Evolutionary conservation across 2,113 vertebrate species (phyloP).

Genomic region (Archocentrus centrarchus): DNA sequence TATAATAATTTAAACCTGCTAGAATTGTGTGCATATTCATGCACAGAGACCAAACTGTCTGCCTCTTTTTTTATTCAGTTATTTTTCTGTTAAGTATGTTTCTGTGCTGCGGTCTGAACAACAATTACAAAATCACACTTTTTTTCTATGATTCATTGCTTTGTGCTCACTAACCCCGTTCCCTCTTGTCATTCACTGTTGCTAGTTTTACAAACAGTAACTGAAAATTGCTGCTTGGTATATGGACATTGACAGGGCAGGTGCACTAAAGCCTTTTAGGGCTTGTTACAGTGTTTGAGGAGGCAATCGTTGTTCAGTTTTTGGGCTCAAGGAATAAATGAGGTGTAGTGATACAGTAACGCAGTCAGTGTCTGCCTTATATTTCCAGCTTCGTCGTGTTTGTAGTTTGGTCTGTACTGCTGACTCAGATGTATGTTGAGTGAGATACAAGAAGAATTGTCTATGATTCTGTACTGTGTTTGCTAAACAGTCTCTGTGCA

Average conservation of each 20-base stretch:
- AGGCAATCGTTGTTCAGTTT: background rate
- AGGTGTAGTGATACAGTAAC: background rate
- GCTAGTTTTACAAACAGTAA: background rate
- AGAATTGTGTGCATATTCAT: background rate
- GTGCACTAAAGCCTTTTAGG: background rate
- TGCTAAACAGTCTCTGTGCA: constrained; percentile 39
- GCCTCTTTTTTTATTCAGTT: too few relatives aligned
- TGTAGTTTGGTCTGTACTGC: background rate
- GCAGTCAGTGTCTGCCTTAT: background rate
- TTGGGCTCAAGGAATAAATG: background rate
- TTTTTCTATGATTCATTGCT: background rate
- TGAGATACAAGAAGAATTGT: background rate
- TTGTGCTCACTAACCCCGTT: background rate
- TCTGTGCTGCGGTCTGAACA: too few relatives aligned
- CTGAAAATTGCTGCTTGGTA: background rate
- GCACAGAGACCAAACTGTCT: background rate
- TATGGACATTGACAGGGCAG: background rate
- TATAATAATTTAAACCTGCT: background rate
- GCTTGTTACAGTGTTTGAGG: background rate
- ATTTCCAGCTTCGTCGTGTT: background rate
- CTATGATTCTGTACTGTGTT: constrained; percentile 30
- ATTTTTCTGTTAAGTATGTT: background rate
- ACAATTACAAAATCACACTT: too few relatives aligned
- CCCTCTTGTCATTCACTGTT: background rate
- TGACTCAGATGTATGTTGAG: background rate